phyloP scores from a whole-genome alignment of 1,140 invertebrate genomes.

The Pseudomyrmex sp. region DNA sequence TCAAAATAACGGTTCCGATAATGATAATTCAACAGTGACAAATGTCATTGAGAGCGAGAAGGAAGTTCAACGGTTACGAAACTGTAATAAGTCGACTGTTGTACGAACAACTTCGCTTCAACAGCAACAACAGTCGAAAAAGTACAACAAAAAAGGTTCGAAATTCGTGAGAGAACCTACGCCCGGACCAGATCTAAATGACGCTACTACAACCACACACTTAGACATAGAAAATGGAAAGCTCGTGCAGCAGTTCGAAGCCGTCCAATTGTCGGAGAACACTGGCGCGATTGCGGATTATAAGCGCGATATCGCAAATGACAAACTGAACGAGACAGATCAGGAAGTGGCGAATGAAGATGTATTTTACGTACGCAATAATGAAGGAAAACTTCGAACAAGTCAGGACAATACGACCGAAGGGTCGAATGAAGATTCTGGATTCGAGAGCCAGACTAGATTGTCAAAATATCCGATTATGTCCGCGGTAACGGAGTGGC shows the following conservation, averaged over 20 bases:
- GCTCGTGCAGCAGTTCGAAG: constrained; percentile 23
- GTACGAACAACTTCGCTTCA: constrained; percentile 16
- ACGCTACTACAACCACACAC: background rate
- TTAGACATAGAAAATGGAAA: constrained; percentile 36
- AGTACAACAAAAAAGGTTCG: constrained; percentile 74
- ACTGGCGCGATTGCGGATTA: background rate
- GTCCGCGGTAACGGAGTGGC: constrained; percentile 83
- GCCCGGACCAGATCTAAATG: constrained; percentile 76
- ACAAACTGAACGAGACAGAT: constrained; percentile 15
- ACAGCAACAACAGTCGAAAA: constrained; percentile 54
- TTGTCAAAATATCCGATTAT: constrained; percentile 79
- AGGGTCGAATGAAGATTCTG: constrained; percentile 78
- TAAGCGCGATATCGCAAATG: constrained; percentile 20
- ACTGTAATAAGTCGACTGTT: constrained; percentile 24
- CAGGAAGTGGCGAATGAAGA: background rate
- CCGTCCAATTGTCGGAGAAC: constrained; percentile 58
- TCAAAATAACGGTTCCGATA: background rate
- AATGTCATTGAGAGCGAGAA: constrained; percentile 11
- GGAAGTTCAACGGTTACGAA: constrained; percentile 47
- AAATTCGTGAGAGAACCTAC: constrained; percentile 81
- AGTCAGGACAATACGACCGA: constrained; percentile 55
- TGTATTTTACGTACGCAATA: constrained; percentile 1
- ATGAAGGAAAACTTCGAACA: constrained; percentile 50
- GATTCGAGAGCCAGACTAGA: constrained; percentile 77
- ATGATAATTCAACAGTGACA: background rate